phyloP scores from a whole-genome alignment of 1,140 invertebrate species.

The Harpegnathos saltator region DNA sequence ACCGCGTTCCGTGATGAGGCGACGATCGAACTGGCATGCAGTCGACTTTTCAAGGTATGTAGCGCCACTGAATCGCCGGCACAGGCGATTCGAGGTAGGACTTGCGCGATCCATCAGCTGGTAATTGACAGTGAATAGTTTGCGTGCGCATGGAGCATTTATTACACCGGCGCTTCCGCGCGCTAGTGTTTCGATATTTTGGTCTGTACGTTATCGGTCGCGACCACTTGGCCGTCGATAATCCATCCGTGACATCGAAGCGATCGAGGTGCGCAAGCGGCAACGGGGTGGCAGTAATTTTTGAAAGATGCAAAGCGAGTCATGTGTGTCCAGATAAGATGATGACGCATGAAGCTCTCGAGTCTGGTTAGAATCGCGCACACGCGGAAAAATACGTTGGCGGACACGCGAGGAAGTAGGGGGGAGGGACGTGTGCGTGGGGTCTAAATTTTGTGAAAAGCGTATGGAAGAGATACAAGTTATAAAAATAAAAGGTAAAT shows the following conservation, averaged over 20 bases:
- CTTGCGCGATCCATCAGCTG: conserved; percentile 45
- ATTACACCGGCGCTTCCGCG: conserved; percentile 33
- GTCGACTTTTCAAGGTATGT: conserved; percentile 53
- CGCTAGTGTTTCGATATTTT: conserved; percentile 35
- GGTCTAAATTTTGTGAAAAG: not conserved
- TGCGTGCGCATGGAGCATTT: conserved; percentile 33
- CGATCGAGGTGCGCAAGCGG: no score
- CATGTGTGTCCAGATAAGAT: conserved; percentile 1
- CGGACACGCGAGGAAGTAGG: no score
- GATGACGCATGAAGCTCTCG: not conserved
- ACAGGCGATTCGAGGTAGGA: conserved; percentile 18
- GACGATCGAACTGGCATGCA: conserved; percentile 45
- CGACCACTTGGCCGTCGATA: conserved; percentile 10
- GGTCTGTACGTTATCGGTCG: conserved; percentile 42
- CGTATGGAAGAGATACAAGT: no score
- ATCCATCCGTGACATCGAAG: not conserved
- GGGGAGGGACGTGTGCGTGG: no score
- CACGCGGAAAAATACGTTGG: not conserved
- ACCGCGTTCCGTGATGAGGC: conserved; percentile 3
- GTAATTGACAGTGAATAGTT: conserved; percentile 62
- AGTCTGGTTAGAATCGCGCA: not conserved
- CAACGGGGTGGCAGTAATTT: conserved; percentile 4
- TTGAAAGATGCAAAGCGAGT: not conserved
- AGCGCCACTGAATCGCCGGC: conserved; percentile 27
- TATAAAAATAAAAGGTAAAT: no score